Evolutionary conservation across 92 coral and sea anemone genomes (phyloP).

Genomic region (Micromussa lordhowensis): DNA sequence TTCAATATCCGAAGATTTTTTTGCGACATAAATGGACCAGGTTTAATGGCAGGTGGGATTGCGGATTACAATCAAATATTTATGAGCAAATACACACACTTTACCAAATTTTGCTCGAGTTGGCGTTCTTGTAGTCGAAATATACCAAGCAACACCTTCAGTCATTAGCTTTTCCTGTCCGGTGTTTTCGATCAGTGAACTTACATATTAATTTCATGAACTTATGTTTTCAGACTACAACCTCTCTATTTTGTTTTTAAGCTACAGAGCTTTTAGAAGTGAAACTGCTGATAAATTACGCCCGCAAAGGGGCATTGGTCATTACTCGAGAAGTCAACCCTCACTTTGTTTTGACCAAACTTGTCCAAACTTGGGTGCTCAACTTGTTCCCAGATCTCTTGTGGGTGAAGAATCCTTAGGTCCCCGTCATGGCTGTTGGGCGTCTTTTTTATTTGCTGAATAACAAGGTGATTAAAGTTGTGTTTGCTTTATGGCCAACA

Average conservation of each 20-base stretch:
- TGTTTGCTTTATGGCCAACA: too few relatives aligned
- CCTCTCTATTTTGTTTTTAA: too few relatives aligned
- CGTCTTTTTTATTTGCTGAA: too few relatives aligned
- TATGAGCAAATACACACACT: neutral
- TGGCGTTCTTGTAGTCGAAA: neutral
- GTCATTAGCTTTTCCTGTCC: neutral
- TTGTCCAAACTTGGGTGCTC: neutral
- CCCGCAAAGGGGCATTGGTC: neutral
- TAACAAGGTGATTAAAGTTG: too few relatives aligned
- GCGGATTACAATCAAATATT: constrained; percentile 13
- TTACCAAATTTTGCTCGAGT: neutral
- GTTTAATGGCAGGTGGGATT: constrained; percentile 8
- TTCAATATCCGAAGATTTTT: neutral
- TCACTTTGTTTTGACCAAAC: neutral
- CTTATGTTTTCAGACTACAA: neutral
- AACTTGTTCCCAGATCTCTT: neutral
- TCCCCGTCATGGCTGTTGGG: neutral
- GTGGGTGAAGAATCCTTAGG: neutral
- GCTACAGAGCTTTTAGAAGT: neutral
- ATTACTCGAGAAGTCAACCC: neutral
- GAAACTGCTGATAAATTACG: neutral
- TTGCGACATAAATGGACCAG: neutral
- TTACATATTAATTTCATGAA: neutral
- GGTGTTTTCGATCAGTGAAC: neutral
- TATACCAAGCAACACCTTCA: neutral